Evolutionary conservation across 2,113 vertebrate genomes (phyloP).

Genomic region (Siniperca chuatsi): DNA sequence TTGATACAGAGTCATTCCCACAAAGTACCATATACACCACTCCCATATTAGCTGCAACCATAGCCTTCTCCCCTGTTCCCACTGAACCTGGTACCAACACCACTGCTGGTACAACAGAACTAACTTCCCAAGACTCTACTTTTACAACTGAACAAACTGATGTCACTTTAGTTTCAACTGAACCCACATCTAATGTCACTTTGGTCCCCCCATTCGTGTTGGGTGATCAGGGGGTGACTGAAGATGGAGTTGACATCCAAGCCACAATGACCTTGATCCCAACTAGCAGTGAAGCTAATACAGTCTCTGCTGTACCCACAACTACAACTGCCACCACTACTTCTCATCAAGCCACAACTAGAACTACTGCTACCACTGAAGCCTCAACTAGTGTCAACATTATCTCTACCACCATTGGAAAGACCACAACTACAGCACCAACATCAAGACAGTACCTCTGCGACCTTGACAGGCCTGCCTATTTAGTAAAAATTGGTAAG

Average conservation of each 20-base stretch:
- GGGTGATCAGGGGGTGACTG: slow-evolving; percentile 70
- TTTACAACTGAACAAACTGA: slow-evolving; percentile 45
- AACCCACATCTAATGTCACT: slow-evolving; percentile 48
- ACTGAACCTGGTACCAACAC: slow-evolving; percentile 35
- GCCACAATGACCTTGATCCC: slow-evolving; percentile 66
- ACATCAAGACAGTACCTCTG: slow-evolving; percentile 88
- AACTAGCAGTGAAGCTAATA: slow-evolving; percentile 50
- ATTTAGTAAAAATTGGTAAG: slow-evolving; percentile 91
- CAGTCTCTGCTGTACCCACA: slow-evolving; percentile 44
- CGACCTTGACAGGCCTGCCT: slow-evolving; percentile 84
- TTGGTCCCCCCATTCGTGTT: slow-evolving; percentile 59
- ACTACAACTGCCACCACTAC: slow-evolving; percentile 57
- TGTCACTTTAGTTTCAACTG: slow-evolving; percentile 32
- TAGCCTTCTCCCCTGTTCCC: slow-evolving; percentile 22
- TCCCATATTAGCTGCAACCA: slow-evolving; percentile 62
- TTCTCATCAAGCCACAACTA: slow-evolving; percentile 55
- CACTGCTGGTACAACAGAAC: slow-evolving; percentile 37
- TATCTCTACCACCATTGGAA: slow-evolving; percentile 48
- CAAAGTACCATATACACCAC: slow-evolving; percentile 14
- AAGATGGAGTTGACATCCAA: slow-evolving; percentile 59
- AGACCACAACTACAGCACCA: slow-evolving; percentile 75
- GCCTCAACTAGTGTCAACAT: slow-evolving; percentile 44
- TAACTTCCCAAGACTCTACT: slow-evolving; percentile 32
- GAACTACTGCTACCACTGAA: slow-evolving; percentile 39
- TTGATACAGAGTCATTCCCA: slow-evolving; percentile 65